Evolutionary conservation across 2,797 vertebrate genomes (phyloP).

Genomic region (Falco berigora): DNA sequence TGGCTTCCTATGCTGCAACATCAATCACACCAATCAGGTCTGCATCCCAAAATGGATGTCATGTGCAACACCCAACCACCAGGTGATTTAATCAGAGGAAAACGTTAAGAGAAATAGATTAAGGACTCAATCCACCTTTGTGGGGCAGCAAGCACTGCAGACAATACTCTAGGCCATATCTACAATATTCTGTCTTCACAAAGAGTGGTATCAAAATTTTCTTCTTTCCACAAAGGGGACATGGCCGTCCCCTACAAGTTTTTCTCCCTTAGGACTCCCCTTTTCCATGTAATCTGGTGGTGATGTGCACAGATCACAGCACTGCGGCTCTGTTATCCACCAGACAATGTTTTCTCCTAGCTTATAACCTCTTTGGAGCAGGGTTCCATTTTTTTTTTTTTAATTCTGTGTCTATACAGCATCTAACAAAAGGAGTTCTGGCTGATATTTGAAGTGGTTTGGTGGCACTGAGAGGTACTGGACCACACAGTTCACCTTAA

Average conservation of each 20-base stretch:
- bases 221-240: background rate
- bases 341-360: background rate
- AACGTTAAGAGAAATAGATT: background rate
- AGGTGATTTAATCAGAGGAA: background rate
- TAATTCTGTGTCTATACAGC: background rate
- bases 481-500: background rate
- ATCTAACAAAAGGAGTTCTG: background rate
- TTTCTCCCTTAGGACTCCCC: background rate
- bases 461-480: background rate
- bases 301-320: background rate
- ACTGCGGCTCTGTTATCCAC: background rate
- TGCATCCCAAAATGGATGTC: background rate
- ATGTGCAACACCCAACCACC: background rate
- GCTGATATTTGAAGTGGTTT: background rate
- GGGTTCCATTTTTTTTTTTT: background rate
- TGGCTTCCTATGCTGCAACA: background rate
- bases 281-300: background rate
- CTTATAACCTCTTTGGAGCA: background rate
- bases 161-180: background rate
- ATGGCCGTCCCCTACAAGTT: background rate
- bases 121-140: background rate
- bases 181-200: background rate
- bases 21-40: background rate
- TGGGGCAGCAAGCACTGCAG: background rate
- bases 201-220: fast-evolving